Evolutionary conservation across 30 jellyfish, hydroid and myxozoan species (phyloP), one percentile per base, ranked within the genome.

Genomic region (Phacellophora camtschatica): DNA sequence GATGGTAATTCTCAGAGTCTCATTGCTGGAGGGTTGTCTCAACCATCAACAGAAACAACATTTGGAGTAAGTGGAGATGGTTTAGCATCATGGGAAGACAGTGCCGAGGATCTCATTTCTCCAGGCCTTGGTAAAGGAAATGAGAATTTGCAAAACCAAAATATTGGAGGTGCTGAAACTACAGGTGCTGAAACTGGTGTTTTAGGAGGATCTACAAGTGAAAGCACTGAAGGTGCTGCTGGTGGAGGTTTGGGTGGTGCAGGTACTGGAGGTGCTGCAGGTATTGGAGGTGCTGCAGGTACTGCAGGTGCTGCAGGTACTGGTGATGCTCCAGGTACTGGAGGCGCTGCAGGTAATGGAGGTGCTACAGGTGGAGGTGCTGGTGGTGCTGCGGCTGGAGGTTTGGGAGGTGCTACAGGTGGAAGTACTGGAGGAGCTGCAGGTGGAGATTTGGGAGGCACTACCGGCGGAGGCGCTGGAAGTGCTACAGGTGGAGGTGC

Each of bases 51-150:
- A 15, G 61, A 56, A 42, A 36, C 74, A n/a, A 61, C 64, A 0
- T 23, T 42, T 9, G 83, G 72, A 8, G 76, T 42, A 18, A 58
- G 25, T 49, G 82, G 59, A 15, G 83, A 51, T 5, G 76, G 66
- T 30, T 71, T 64, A 20, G 1, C 11, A 8, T 9, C 25, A 9
- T 22, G 51, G 25, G 22, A 27, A 24, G 16, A 53, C 25, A 24
- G 42, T 25, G 89, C 89, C 29, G 76, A 62, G 43, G 53, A 34
- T 18, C 51, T 62, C 11, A 34, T 31, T 22, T 62, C 76, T 24
- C 76, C 76, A 24, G 76, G 76, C 30, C 45, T 62, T 9, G 76
- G 76, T 23, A 11, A 5, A 16, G 76, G 76, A 1, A 62, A 62
- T 29, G 76, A 62, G 76, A 37, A 24, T 37, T 19, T 56, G 25